Base-by-base conservation (phyloP, 1,140 invertebrate genomes). In the Listronotus bonariensis region DNA sequence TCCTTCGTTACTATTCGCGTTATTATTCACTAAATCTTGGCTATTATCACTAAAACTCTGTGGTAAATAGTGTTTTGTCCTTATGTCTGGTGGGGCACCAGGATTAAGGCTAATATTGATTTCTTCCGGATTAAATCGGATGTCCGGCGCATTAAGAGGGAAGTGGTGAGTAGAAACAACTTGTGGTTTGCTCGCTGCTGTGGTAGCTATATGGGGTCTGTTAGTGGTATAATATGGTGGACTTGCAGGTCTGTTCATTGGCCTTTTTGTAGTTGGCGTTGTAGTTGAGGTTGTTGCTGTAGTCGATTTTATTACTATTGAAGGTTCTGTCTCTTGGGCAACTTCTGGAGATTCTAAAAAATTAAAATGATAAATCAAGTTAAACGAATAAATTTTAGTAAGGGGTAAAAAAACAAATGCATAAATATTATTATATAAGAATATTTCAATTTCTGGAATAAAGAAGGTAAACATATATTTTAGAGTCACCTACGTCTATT, bases 101-200 rank as follows among this genome's bases (percentile, higher is more conserved):
- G 73, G 70, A 65, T 76, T 74, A 34, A 79, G 65, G 67, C 70
- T 74, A 15, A 78, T 72, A 56, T 78, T 79, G 40, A 77, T 78
- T 52, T 78, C 75, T 63, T 75, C 74, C 0, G 77, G 77, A 61
- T 76, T 76, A 54, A 76, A 79, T 17, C 76, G 67, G n/a, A 78
- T 76, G 63, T 78, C 76, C 10, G 77, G 60, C 4, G 69, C 46
- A 49, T 67, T 69, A 14, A 76, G 65, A 17, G 72, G 70, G 46
- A 76, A 72, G 52, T 74, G 72, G 58, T 76, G 70, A 38, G 65
- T 45, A 15, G 74, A 70, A 14, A 73, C 49, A 3, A 68, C 65
- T 64, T 70, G 63, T 15, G 71, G 57, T 17, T 49, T 55, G 40
- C 6, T 59, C 10, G 55, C 41, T n/a, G 54, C 31, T 15, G 66